These are phyloP conservation scores for Criorhina ranunculi DNA, from an alignment of 2,888 invertebrate species.

Conservation along the genomic window DNA sequence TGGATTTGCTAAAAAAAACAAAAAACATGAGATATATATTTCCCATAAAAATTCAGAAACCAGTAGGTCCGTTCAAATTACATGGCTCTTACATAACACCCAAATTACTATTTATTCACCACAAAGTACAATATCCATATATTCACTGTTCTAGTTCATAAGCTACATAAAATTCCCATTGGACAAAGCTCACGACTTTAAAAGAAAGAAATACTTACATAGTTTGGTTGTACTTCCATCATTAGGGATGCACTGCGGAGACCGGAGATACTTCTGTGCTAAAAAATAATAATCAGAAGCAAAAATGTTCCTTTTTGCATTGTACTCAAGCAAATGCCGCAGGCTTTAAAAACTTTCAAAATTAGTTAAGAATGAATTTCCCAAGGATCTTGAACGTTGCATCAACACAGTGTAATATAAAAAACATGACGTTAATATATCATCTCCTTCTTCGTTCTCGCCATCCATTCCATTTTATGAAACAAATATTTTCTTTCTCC, in stretches of 20 bases:
- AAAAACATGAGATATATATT: no score
- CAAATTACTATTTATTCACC: conserved; percentile 8
- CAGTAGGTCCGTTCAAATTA: background rate
- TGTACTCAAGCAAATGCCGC: conserved; percentile 67
- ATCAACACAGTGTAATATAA: conserved; percentile 51
- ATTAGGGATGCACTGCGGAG: conserved; percentile 35
- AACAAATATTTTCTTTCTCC: conserved; percentile 34
- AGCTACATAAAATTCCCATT: conserved; percentile 44
- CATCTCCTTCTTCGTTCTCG: conserved; percentile 44
- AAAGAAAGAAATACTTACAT: conserved; percentile 46
- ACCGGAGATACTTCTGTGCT: conserved; percentile 46
- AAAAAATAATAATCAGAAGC: conserved; percentile 69
- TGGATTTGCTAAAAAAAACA: no score
- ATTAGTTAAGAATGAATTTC: conserved; percentile 70
- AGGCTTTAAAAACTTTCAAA: conserved; percentile 67
- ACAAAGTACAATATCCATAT: background rate
- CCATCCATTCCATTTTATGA: conserved; percentile 14
- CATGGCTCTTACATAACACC: background rate
- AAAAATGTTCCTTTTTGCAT: conserved; percentile 63
- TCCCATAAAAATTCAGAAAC: background rate
- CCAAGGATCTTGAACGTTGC: conserved; percentile 68
- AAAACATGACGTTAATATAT: conserved; percentile 68
- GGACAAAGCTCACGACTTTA: conserved; percentile 31
- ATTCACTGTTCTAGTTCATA: conserved; percentile 16
- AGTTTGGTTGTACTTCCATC: conserved; percentile 42